Percentiles rank a stretch among this genome's conserved stretches.
Conservation (phyloP, 2,888 invertebrate species). For the Eupithecia centaureata region DNA sequence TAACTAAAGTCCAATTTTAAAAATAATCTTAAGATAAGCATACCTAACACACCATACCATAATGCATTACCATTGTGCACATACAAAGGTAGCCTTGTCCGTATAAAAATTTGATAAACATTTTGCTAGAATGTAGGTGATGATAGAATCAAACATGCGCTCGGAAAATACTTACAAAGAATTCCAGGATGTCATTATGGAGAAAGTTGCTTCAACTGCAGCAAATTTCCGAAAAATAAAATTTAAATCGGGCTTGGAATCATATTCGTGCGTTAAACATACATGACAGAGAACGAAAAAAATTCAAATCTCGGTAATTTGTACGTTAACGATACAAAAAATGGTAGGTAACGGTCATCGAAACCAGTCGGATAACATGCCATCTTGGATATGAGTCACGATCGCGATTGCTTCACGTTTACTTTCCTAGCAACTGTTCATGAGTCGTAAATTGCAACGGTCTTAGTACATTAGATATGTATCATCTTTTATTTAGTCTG, state of each 20-base stretch:
- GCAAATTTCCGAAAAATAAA: neutral
- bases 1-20: neutral
- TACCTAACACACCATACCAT: neutral
- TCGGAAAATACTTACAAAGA: neutral
- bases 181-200: neutral
- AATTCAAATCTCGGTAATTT: constrained; percentile 3
- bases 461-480: neutral
- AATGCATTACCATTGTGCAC: neutral
- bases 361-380: constrained; percentile 44
- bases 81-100: neutral
- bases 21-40: too few relatives aligned
- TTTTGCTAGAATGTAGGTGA: neutral
- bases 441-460: neutral
- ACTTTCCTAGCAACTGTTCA: constrained; percentile 21
- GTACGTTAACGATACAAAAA: constrained; percentile 34
- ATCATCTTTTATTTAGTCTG: neutral
- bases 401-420: constrained; percentile 26
- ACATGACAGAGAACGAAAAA: neutral
- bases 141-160: neutral
- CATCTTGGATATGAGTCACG: constrained; percentile 36
- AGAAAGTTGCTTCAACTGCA: neutral
- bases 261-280: neutral
- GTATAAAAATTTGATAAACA: neutral
- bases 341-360: constrained; percentile 41
- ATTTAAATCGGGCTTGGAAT: neutral